A percentile compares a stretch with the other conserved stretches of the same genome.
Conservation (phyloP, 2,888 invertebrate species). For the Artemia sp. region DNA sequence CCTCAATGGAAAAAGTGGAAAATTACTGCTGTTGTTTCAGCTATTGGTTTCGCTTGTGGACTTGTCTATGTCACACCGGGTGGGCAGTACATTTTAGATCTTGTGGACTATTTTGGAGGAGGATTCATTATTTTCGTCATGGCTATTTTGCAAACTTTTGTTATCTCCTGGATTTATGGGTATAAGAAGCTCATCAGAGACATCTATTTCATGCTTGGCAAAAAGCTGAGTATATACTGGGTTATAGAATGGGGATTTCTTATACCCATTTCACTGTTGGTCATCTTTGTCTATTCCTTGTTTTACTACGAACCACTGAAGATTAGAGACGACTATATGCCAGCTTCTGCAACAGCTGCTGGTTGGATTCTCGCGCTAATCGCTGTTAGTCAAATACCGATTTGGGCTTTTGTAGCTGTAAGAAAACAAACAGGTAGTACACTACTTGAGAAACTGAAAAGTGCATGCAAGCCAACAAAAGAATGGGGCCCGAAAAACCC, state of each 20-base stretch:
- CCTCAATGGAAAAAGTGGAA: constrained; percentile 32
- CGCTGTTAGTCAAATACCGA: constrained; percentile 23
- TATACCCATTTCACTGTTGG: constrained; percentile 30
- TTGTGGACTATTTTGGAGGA: constrained; percentile 42
- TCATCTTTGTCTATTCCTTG: constrained; percentile 31
- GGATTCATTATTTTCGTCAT: constrained; percentile 45
- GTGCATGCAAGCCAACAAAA: too few relatives aligned
- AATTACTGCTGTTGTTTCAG: constrained; percentile 27
- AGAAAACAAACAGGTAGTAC: constrained; percentile 27
- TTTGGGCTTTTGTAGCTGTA: constrained; percentile 28
- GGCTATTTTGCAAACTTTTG: constrained; percentile 48
- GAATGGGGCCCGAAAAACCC: too few relatives aligned
- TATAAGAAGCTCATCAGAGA: too few relatives aligned
- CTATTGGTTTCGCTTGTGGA: constrained; percentile 27
- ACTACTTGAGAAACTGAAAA: constrained; percentile 5
- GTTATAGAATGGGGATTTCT: constrained; percentile 33
- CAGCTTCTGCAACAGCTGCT: constrained; percentile 24
- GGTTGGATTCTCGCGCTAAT: neutral
- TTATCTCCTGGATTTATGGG: constrained; percentile 51
- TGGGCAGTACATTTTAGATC: constrained; percentile 51
- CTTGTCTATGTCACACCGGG: constrained; percentile 34
- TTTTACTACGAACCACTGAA: constrained; percentile 29
- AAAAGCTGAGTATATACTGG: neutral
- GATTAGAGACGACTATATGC: constrained; percentile 23
- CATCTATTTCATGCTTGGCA: too few relatives aligned